phyloP scores from a whole-genome alignment of 2,797 vertebrate species.

The Danionella dracula region DNA sequence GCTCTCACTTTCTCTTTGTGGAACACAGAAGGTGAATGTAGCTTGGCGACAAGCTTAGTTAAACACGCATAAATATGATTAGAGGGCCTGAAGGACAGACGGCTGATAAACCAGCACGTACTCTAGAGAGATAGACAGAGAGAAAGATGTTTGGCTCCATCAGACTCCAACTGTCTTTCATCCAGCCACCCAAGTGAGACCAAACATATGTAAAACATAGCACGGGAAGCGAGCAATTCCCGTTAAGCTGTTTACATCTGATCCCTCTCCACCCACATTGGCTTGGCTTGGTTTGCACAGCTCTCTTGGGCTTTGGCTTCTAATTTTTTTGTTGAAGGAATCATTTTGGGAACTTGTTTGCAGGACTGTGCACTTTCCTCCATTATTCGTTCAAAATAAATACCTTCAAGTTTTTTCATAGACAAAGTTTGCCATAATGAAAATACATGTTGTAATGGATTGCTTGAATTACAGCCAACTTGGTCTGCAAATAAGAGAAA shows the following conservation, averaged over 20 bases:
- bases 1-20: neutral
- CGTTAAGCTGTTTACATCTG: constrained; percentile 27
- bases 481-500: constrained; percentile 3
- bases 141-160: constrained; percentile 12
- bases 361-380: neutral
- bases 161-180: constrained; percentile 26
- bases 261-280: constrained; percentile 25
- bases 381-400: constrained; percentile 6
- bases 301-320: constrained; percentile 16
- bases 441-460: neutral
- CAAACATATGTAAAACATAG: constrained; percentile 63
- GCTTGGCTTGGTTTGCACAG: neutral
- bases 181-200: constrained; percentile 58
- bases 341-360: neutral
- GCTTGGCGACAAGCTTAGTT: constrained; percentile 23
- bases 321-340: neutral
- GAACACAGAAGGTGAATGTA: constrained; percentile 6
- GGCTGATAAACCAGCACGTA: constrained; percentile 43
- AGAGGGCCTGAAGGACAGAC: constrained; percentile 28
- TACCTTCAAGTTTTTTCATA: constrained; percentile 8
- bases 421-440: constrained; percentile 9
- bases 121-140: neutral
- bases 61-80: constrained; percentile 37
- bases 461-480: constrained; percentile 20
- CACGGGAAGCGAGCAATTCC: constrained; percentile 1